Base-by-base conservation (phyloP, 2,888 invertebrate genomes). In the Thymelicus lineola region DNA sequence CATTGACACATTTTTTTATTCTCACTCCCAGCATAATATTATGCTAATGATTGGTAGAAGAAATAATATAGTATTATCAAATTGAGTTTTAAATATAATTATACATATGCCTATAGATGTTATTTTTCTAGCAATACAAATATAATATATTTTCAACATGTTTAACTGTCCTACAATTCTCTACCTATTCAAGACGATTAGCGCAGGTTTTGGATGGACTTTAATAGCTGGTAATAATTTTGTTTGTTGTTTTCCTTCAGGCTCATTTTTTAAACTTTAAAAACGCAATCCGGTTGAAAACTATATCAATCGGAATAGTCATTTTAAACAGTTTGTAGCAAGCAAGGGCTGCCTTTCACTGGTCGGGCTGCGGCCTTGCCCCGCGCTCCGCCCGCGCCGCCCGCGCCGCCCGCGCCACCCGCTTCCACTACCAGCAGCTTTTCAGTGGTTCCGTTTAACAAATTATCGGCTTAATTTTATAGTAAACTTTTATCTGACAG, bases 341-440 rank as follows among this genome's bases (percentile, higher is more conserved):
- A 35, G 7, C 66, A 59, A 66, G 67, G 67, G 67, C 61, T 60
- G 60, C 67, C 67, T 67, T 67, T 67, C 67, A 67, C 67, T n/a
- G 60, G 35, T 28, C 42, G 53, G 15, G 53, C 66, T n/a, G 35
- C 48, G 48, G 12, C 60, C 66, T 15, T 9, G 48, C 46, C 15
- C 7, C 55, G 55, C 28, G 42, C 0, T 0, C 4, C 63, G 15
- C 50, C 50, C 35, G 20, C 45, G 17, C 60, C 20, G 42, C 42
- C 4, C 59, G 14, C 4, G 7, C 36, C 7, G 12, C 42, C 12
- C 12, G 9, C 12, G 0, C 1, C 42, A 12, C 12, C 42, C 12
- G 12, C 4, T 12, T 9, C 42, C 5, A 38, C 38, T 42, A 28
- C 28, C 28, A 3, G 28, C 12, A 42, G 12, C 42, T 9, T 12